These are phyloP conservation scores for Hormiphora californensis DNA, from an alignment of 37 sponge, comb jelly and placozoan species.

Conservation along the genomic window DNA sequence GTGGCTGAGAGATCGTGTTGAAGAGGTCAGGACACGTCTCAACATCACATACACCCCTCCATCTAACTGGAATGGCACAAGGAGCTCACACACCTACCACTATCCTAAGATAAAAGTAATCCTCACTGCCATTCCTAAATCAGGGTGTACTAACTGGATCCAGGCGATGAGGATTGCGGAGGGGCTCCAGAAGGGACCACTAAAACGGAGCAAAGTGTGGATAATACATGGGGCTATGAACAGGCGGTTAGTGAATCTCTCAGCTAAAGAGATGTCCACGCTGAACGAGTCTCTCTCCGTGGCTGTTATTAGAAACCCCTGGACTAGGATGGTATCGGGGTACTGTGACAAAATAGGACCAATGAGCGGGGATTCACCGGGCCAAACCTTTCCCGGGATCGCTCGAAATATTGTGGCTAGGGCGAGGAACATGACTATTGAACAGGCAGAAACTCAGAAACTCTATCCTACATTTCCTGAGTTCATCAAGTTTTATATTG, in stretches of 20 bases:
- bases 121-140: not conserved
- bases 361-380: not conserved
- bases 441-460: not conserved
- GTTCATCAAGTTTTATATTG: no score
- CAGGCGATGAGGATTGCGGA: not conserved
- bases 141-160: not conserved
- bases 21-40: not conserved
- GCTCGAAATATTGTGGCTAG: not conserved
- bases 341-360: not conserved
- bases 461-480: not conserved
- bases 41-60: not conserved
- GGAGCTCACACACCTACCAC: not conserved
- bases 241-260: not conserved
- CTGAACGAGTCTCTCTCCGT: not conserved
- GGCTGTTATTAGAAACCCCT: not conserved
- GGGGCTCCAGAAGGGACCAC: not conserved
- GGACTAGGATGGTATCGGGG: not conserved
- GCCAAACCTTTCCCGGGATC: not conserved
- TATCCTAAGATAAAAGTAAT: not conserved
- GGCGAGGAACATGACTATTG: not conserved
- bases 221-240: not conserved
- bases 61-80: not conserved
- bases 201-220: not conserved
- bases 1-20: not conserved
- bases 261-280: not conserved